Evolutionary conservation across 2,888 invertebrate genomes (phyloP).

Genomic region (Empis livida): DNA sequence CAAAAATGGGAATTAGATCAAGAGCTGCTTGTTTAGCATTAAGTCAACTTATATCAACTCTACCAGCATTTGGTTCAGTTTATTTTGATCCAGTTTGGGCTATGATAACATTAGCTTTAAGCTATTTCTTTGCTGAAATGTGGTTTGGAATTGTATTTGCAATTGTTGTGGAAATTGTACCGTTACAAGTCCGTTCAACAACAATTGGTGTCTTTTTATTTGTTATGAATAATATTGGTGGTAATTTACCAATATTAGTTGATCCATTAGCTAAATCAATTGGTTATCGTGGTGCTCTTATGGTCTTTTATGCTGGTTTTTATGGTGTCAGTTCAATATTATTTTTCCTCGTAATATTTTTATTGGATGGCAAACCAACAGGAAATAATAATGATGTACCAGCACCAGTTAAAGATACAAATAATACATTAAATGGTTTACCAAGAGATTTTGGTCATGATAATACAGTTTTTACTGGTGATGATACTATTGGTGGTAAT

Average conservation of each 20-base stretch:
- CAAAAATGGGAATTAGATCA: constrained; percentile 72
- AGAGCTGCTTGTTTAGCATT: constrained; percentile 66
- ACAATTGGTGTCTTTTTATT: constrained; percentile 79
- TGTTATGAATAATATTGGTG: constrained; percentile 87
- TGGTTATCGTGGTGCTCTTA: constrained; percentile 71
- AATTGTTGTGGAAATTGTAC: constrained; percentile 79
- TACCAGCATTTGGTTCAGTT: constrained; percentile 76
- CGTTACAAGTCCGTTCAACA: constrained; percentile 65
- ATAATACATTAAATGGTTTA: constrained; percentile 8
- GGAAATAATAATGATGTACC: not conserved
- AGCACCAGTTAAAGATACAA: constrained; percentile 6
- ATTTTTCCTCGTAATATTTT: constrained; percentile 67
- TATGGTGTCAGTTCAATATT: constrained; percentile 76
- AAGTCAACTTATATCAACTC: constrained; percentile 71
- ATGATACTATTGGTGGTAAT: constrained; percentile 17
- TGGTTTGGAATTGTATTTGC: constrained; percentile 91
- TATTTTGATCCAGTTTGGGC: constrained; percentile 71
- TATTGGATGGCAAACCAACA: constrained; percentile 51
- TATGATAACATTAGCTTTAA: constrained; percentile 75
- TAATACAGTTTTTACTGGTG: constrained; percentile 30
- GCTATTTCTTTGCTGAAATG: constrained; percentile 88
- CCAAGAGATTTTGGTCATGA: constrained; percentile 24
- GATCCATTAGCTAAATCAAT: constrained; percentile 72
- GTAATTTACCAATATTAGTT: constrained; percentile 76
- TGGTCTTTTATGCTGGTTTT: constrained; percentile 80